Conservation (phyloP, 2,888 invertebrate genomes). For the Drosophila stalkeri region DNA sequence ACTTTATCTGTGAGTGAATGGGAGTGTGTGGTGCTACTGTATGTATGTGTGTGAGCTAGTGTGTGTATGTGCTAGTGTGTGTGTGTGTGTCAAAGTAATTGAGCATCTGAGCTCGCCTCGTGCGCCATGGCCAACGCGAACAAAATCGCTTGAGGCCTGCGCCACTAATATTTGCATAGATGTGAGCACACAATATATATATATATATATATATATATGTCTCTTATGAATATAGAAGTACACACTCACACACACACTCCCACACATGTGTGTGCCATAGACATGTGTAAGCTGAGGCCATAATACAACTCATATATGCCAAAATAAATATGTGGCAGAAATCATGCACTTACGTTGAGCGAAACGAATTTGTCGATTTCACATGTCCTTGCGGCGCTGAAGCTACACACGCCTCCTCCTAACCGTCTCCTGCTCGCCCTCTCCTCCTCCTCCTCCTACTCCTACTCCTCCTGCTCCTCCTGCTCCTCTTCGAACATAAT, state of each 20-base stretch:
- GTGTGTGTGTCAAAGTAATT: constrained; percentile 38
- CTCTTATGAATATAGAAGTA: constrained; percentile 35
- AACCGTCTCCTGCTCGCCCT: background rate
- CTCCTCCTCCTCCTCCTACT: background rate
- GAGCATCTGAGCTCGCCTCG: constrained; percentile 45
- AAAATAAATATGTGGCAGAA: constrained; percentile 17
- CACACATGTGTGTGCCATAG: background rate
- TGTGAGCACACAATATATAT: constrained; percentile 30
- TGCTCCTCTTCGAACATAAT: too few relatives aligned
- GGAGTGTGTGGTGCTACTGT: background rate
- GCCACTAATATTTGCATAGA: constrained; percentile 64
- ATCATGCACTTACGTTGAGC: constrained; percentile 19
- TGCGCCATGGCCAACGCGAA: constrained; percentile 13
- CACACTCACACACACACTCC: background rate
- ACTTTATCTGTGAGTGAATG: constrained; percentile 29
- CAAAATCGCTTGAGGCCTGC: constrained; percentile 42
- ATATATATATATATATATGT: background rate
- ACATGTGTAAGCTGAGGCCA: background rate
- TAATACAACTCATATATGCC: constrained; percentile 10
- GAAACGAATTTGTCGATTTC: constrained; percentile 27
- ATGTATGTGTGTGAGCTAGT: background rate
- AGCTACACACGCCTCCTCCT: background rate
- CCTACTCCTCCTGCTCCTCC: background rate
- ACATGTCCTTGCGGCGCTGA: background rate
- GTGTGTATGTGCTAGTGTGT: constrained; percentile 15